Evolutionary conservation across 2,113 vertebrate genomes (phyloP).

Genomic region (Apistogramma diplotaenia): DNA sequence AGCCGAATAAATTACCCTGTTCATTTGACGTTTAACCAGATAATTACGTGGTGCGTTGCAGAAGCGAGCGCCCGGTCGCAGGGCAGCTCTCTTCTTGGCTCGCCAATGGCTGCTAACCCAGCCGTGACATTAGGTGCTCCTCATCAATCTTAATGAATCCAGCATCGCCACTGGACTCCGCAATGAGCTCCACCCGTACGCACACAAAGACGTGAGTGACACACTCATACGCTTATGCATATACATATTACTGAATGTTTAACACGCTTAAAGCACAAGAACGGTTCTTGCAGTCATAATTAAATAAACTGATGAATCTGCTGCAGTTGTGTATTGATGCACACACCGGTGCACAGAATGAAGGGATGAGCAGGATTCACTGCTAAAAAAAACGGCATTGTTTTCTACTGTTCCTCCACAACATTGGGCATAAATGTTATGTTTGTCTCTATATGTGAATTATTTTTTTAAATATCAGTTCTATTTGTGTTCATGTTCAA

Average conservation of each 20-base stretch:
- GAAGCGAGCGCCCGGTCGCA: slow-evolving; percentile 44
- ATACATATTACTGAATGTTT: not conserved
- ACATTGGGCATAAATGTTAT: not conserved
- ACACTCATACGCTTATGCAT: slow-evolving; percentile 4
- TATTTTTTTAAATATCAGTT: not conserved
- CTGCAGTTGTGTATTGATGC: not conserved
- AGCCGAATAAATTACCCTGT: slow-evolving; percentile 74
- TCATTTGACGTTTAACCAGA: slow-evolving; percentile 76
- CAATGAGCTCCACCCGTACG: slow-evolving; percentile 54
- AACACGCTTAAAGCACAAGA: not conserved
- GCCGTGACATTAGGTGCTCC: slow-evolving; percentile 69
- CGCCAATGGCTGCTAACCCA: slow-evolving; percentile 70
- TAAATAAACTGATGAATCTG: not conserved
- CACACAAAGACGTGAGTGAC: slow-evolving; percentile 14
- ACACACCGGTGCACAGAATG: not conserved
- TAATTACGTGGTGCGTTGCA: slow-evolving; percentile 63
- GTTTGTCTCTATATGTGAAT: not conserved
- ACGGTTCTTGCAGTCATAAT: not conserved
- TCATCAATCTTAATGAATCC: slow-evolving; percentile 77
- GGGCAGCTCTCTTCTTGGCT: slow-evolving; percentile 44
- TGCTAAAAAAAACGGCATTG: not conserved
- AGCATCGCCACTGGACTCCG: slow-evolving; percentile 56
- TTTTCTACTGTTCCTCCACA: not conserved
- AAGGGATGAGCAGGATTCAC: not conserved
- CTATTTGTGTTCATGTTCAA: not conserved